Evolutionary conservation across 2,797 vertebrate species (phyloP).

Genomic region (Benthosema pterotum): DNA sequence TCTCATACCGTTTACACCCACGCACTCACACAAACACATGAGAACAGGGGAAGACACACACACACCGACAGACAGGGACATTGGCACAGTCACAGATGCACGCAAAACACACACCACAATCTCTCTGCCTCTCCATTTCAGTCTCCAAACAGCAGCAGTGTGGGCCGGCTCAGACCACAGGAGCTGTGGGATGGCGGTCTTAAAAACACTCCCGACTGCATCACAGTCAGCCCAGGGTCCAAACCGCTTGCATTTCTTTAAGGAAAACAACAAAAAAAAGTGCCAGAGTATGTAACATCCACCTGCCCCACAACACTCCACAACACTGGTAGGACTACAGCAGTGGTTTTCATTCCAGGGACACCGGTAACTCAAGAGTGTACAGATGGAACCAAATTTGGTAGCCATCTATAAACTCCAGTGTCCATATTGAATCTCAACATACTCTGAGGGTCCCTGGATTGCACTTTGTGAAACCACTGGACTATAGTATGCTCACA

Average conservation of each 20-base stretch:
- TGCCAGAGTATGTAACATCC: constrained; percentile 56
- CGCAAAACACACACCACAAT: constrained; percentile 26
- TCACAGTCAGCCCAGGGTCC: constrained; percentile 26
- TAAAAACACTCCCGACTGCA: constrained; percentile 17
- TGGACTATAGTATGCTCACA: constrained; percentile 29
- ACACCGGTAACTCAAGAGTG: too few relatives aligned
- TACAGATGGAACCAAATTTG: too few relatives aligned
- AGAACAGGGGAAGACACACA: constrained; percentile 6
- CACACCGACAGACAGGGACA: constrained; percentile 38
- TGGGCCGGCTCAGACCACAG: constrained; percentile 37
- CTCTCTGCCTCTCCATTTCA: constrained; percentile 42
- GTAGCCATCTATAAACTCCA: too few relatives aligned
- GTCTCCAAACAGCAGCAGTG: constrained; percentile 48
- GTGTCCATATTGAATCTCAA: too few relatives aligned
- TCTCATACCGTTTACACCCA: constrained; percentile 16
- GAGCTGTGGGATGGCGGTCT: constrained; percentile 12
- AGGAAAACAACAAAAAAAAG: constrained; percentile 63
- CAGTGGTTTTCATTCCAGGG: too few relatives aligned
- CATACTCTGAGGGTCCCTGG: too few relatives aligned
- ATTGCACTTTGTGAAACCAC: too few relatives aligned
- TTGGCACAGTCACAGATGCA: constrained; percentile 23
- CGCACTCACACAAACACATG: constrained; percentile 29
- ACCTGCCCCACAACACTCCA: constrained; percentile 19
- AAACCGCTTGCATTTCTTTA: constrained; percentile 36
- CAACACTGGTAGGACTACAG: constrained; percentile 32